Percentiles rank a stretch among this genome's conserved stretches.
phyloP scores from a whole-genome alignment of 2,113 vertebrate species.

The Empidonax traillii region DNA sequence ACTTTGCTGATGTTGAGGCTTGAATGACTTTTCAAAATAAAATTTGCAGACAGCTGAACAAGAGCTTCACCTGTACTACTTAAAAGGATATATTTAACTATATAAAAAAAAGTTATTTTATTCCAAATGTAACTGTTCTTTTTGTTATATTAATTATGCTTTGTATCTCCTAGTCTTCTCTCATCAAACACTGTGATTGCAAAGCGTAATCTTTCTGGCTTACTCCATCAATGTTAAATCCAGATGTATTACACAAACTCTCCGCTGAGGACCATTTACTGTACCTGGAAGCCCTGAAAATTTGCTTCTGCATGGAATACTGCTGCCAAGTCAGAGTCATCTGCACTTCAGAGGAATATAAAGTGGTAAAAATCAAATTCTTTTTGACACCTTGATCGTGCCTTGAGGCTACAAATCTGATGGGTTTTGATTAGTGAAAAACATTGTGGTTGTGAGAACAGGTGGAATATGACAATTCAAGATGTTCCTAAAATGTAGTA shows the following conservation, averaged over 20 bases:
- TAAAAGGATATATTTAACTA: not conserved
- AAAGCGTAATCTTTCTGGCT: not conserved
- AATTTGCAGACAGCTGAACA: not conserved
- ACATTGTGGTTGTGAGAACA: slow-evolving; percentile 28
- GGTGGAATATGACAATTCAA: slow-evolving; percentile 57
- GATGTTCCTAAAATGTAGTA: slow-evolving; percentile 22
- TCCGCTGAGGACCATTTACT: not conserved
- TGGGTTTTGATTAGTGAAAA: slow-evolving; percentile 55
- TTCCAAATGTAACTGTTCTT: not conserved
- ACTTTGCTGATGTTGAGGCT: not conserved
- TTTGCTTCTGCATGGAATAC: slow-evolving; percentile 15
- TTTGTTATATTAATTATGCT: not conserved
- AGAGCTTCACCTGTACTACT: not conserved
- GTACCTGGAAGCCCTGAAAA: not conserved
- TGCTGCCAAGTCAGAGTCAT: slow-evolving; percentile 19
- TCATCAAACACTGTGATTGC: not conserved
- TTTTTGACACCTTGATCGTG: slow-evolving; percentile 57
- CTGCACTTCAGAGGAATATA: slow-evolving; percentile 54
- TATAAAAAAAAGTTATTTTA: not conserved
- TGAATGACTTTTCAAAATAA: not conserved
- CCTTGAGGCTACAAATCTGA: slow-evolving; percentile 51
- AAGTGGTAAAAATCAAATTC: slow-evolving; percentile 54
- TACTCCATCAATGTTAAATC: not conserved
- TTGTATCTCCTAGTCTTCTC: not conserved
- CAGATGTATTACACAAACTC: not conserved